Evolutionary conservation across 2,888 invertebrate species (phyloP).

Genomic region (Euphydryas editha): DNA sequence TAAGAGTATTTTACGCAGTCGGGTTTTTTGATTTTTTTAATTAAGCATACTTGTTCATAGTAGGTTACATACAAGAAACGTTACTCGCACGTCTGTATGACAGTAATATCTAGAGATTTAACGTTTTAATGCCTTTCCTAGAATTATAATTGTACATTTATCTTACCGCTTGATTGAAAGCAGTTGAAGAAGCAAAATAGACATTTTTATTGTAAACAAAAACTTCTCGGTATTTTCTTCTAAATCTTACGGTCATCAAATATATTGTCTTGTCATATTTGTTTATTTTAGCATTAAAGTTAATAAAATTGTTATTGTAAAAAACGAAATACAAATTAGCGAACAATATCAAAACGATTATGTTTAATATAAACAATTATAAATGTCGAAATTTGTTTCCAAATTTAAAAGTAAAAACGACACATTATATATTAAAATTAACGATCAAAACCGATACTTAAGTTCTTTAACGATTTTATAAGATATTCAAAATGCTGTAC

Average conservation of each 20-base stretch:
- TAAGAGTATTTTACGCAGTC: no score
- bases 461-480: conserved; percentile 2
- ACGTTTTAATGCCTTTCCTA: not conserved
- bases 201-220: not conserved
- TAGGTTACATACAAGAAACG: not conserved
- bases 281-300: not conserved
- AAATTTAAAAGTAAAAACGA: conserved; percentile 13
- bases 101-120: not conserved
- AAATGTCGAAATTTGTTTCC: not conserved
- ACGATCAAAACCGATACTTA: conserved; percentile 2
- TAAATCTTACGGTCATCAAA: not conserved
- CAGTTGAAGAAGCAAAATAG: not conserved
- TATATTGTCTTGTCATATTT: not conserved
- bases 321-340: not conserved
- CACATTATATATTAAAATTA: conserved; percentile 2
- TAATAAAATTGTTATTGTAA: not conserved
- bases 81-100: not conserved
- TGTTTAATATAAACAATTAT: not conserved
- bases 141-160: conserved; percentile 5
- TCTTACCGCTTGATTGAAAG: not conserved
- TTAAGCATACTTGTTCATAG: no score
- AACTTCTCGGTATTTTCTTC: conserved; percentile 1
- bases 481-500: not conserved
- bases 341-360: not conserved
- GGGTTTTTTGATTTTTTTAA: no score